Conservation (phyloP, 2,113 vertebrate species). For the Saccopteryx bilineata region DNA sequence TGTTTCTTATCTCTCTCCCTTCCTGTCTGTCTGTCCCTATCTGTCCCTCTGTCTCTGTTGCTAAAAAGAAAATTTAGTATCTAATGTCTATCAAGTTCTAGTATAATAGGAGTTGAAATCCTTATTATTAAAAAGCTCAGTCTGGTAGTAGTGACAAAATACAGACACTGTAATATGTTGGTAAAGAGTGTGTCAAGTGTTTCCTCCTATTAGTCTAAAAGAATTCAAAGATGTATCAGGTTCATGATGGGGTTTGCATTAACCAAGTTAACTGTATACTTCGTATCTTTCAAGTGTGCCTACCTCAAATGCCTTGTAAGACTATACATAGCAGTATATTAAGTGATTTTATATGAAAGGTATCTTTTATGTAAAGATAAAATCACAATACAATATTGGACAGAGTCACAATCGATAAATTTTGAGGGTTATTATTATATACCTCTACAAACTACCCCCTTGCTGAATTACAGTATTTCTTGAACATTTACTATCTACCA, state of each 20-base stretch:
- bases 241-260: neutral
- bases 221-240: neutral
- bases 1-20: too few species aligned
- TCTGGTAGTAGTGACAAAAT: neutral
- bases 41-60: too few species aligned
- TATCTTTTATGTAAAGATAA: neutral
- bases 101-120: neutral
- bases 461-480: conserved; percentile 19
- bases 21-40: too few species aligned
- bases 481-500: neutral
- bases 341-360: neutral
- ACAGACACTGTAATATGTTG: neutral
- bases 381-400: neutral
- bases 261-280: neutral
- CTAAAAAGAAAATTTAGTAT: neutral
- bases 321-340: neutral
- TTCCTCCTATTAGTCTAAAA: neutral
- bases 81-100: neutral
- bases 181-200: conserved; percentile 23
- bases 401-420: neutral
- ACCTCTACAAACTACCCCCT: neutral
- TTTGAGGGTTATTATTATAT: neutral
- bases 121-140: neutral
- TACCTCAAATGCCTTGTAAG: neutral
- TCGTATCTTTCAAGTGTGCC: neutral